Base-by-base conservation (phyloP, 2,888 invertebrate species). In the Tortricodes alternella region DNA sequence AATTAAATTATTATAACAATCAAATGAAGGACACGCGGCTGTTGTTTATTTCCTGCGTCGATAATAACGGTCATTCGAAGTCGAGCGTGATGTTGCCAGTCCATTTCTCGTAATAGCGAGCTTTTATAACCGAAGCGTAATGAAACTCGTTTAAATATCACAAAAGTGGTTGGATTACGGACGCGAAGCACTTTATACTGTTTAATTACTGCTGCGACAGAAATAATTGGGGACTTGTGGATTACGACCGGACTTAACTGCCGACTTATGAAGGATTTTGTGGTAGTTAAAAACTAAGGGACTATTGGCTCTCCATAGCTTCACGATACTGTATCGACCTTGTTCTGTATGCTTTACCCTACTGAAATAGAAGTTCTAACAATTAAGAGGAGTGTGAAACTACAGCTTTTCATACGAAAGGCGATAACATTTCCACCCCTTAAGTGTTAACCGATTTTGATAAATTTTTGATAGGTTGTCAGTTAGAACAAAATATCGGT, bases 81-180 rank as follows among this genome's bases (percentile, higher is more conserved):
- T 79, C 78, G 74, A 83, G 78, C 85, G 84, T 83, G 80, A 85
- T 83, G 81, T 86, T 89, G 88, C 85, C 84, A 86, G 84, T 82
- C 82, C 83, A 89, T 88, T 88, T 83, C 80, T 83, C 80, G 81
- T 85, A 85, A 86, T 83, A 85, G 80, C 82, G 63, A 70, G 80
- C 83, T 88, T 88, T 88, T 86, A 87, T 82, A 87, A 82, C 83
- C 83, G 76, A 86, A 86, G 74, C 87, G 85, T 87, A 86, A 88
- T 88, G 83, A 86, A 88, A 87, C 85, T 83, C 86, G 82, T 86
- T 89, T 89, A 85, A 89, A 89, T 85, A 88, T 87, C 82, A 85
- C 88, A 85, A 84, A 87, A 89, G 86, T 88, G 87, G 86, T 82
- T 73, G 82, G 86, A 87, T 89, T 87, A 87, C 83, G 76, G 78